Percentiles rank a stretch among this genome's conserved stretches.
Conservation (phyloP, 2,113 vertebrate species). For the Circaetus cinerascens region DNA sequence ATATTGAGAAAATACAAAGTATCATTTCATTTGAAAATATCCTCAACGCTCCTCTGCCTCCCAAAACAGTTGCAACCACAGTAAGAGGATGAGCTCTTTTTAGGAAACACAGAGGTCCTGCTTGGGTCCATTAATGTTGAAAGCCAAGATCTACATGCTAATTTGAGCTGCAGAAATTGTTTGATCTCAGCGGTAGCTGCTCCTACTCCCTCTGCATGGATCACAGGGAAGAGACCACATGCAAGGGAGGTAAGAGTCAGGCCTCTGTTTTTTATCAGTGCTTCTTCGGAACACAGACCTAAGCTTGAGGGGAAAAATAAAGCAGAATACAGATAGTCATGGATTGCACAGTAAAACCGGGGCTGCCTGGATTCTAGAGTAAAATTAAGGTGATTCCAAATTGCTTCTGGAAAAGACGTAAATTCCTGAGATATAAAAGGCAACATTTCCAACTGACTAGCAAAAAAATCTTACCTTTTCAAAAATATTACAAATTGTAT, state of each 20-base stretch:
- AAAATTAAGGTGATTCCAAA: conserved; percentile 20
- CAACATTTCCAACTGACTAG: neutral
- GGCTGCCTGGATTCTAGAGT: neutral
- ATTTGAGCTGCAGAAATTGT: neutral
- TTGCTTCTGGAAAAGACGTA: conserved; percentile 7
- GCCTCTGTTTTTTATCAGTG: neutral
- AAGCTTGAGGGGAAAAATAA: neutral
- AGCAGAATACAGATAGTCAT: neutral
- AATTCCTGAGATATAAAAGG: neutral
- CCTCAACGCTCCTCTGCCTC: neutral
- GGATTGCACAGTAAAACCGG: neutral
- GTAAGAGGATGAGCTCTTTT: neutral
- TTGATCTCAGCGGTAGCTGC: neutral
- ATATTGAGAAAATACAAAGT: neutral
- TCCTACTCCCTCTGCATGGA: neutral
- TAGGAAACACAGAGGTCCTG: neutral
- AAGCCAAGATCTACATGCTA: neutral
- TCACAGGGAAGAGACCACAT: neutral
- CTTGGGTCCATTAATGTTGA: neutral
- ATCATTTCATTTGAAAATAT: neutral
- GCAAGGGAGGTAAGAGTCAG: neutral
- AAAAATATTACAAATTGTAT: neutral
- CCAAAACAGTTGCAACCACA: neutral
- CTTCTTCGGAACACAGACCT: neutral
- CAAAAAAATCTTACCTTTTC: conserved; percentile 14